A percentile compares a stretch with the other conserved stretches of the same genome.
Conservation (phyloP, 2,113 vertebrate species). For the Sebastes fasciatus region DNA sequence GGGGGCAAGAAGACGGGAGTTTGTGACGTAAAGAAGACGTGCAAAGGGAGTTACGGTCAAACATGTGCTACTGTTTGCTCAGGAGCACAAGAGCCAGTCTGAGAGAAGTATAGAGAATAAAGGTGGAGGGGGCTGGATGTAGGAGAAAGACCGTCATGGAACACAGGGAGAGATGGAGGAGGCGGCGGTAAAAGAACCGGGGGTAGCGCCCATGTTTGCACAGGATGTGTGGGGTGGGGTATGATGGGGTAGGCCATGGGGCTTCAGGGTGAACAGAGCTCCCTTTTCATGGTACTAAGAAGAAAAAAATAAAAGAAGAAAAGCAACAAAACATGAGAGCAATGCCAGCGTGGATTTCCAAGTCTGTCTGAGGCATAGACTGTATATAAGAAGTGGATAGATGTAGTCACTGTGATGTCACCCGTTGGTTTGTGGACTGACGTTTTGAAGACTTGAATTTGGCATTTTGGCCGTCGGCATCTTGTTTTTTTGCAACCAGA, state of each 20-base stretch:
- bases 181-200: conserved; percentile 41
- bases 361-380: neutral
- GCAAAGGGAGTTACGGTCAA: conserved; percentile 24
- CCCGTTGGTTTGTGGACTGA: too few relatives aligned
- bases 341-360: neutral
- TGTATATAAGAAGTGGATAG: too few relatives aligned
- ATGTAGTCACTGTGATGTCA: too few relatives aligned
- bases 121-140: conserved; percentile 27
- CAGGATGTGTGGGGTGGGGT: conserved; percentile 40
- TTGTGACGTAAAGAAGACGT: conserved; percentile 45
- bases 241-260: neutral
- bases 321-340: conserved; percentile 22
- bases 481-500: too few relatives aligned
- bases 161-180: conserved; percentile 29
- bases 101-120: conserved; percentile 13
- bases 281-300: conserved; percentile 43
- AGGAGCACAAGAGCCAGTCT: conserved; percentile 64
- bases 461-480: too few relatives aligned
- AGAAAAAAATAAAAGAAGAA: neutral
- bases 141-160: conserved; percentile 55
- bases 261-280: conserved; percentile 50
- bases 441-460: too few relatives aligned
- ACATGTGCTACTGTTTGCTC: conserved; percentile 56
- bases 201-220: conserved; percentile 69
- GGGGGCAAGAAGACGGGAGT: neutral